These are phyloP conservation scores for Athripsodes cinereus DNA, from an alignment of 2,888 invertebrate genomes.

Conservation along the genomic window DNA sequence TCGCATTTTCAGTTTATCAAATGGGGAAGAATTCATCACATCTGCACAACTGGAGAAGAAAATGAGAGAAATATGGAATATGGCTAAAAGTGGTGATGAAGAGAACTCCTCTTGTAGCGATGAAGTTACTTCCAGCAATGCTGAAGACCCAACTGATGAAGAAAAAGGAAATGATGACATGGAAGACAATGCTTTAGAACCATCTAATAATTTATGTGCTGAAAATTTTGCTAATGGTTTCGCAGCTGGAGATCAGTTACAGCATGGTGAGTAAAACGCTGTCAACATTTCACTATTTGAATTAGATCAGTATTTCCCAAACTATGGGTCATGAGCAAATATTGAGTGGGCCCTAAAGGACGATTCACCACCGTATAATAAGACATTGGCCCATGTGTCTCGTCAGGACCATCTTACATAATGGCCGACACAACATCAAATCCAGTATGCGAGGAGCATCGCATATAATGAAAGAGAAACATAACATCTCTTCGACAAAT, in stretches of 20 bases:
- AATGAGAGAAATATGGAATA: constrained; percentile 60
- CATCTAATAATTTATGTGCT: constrained; percentile 31
- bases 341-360: no score
- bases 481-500: no score
- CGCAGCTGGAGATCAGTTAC: constrained; percentile 34
- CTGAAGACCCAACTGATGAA: constrained; percentile 31
- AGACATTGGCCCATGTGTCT: no score
- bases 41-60: constrained; percentile 72
- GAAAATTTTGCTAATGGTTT: constrained; percentile 40
- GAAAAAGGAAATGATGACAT: constrained; percentile 36
- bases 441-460: no score
- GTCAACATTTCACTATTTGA: neutral
- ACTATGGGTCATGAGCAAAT: no score
- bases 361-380: no score
- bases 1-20: constrained; percentile 65
- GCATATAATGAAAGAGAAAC: no score
- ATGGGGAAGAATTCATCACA: constrained; percentile 82
- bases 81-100: constrained; percentile 36
- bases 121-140: constrained; percentile 31
- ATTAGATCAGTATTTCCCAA: no score
- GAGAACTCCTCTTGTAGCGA: constrained; percentile 32
- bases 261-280: constrained; percentile 34
- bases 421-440: no score
- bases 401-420: no score
- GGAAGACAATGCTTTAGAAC: constrained; percentile 35